These are phyloP conservation scores for Antitype chi DNA, from an alignment of 2,888 invertebrate genomes.

Conservation along the genomic window DNA sequence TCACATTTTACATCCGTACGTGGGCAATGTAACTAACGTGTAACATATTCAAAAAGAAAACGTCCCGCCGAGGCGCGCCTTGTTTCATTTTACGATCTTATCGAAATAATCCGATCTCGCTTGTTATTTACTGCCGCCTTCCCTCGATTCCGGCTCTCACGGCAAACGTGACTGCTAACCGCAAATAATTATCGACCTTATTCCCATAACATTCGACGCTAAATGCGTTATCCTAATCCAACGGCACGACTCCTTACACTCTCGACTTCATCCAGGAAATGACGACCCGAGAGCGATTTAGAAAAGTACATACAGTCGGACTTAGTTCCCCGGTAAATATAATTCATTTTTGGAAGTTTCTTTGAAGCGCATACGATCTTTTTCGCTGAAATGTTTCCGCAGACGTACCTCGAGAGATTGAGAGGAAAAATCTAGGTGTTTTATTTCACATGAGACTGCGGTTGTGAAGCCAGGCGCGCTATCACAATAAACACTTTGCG, in stretches of 20 bases:
- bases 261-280: slow-evolving; percentile 71
- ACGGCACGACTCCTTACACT: slow-evolving; percentile 77
- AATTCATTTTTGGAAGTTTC: slow-evolving; percentile 76
- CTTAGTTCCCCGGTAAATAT: slow-evolving; percentile 76
- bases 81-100: slow-evolving; percentile 91
- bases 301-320: slow-evolving; percentile 72
- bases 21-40: slow-evolving; percentile 80
- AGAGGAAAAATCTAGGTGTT: slow-evolving; percentile 89
- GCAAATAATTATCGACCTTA: slow-evolving; percentile 82
- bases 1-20: slow-evolving; percentile 77
- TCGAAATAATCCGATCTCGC: slow-evolving; percentile 90
- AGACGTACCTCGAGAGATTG: slow-evolving; percentile 83
- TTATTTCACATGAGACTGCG: slow-evolving; percentile 87
- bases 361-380: slow-evolving; percentile 75
- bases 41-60: slow-evolving; percentile 85
- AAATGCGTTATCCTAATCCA: slow-evolving; percentile 77
- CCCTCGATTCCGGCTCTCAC: slow-evolving; percentile 83
- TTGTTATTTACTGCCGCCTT: slow-evolving; percentile 89
- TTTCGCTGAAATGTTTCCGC: slow-evolving; percentile 59
- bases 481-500: slow-evolving; percentile 88
- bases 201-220: slow-evolving; percentile 73
- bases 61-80: slow-evolving; percentile 85
- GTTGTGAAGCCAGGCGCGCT: slow-evolving; percentile 83
- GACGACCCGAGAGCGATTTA: slow-evolving; percentile 73
- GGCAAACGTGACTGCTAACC: slow-evolving; percentile 69